phyloP scores from a whole-genome alignment of 2,797 vertebrate genomes.

The Propithecus deckenii region DNA sequence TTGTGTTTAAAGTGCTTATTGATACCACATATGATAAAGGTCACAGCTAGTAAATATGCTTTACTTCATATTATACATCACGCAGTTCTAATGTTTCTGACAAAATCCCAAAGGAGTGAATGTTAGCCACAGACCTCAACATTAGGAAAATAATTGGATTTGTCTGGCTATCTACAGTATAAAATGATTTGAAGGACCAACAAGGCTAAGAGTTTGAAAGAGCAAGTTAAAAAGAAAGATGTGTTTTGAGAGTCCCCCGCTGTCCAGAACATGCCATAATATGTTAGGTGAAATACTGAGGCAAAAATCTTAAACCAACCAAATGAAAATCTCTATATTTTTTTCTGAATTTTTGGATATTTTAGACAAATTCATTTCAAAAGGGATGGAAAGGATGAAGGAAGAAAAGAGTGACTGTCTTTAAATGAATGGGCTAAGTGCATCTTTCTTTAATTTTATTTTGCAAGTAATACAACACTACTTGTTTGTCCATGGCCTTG shows the following conservation, averaged over 20 bases:
- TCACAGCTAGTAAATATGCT: slow-evolving; percentile 5
- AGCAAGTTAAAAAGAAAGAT: background rate
- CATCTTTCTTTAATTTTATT: background rate
- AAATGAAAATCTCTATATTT: background rate
- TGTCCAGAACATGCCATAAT: background rate
- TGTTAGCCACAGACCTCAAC: background rate
- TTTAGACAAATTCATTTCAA: background rate
- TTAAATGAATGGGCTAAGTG: background rate
- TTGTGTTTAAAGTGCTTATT: slow-evolving; percentile 42
- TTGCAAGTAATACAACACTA: background rate
- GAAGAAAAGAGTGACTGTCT: background rate
- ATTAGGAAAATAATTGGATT: slow-evolving; percentile 48
- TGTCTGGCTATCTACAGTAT: background rate
- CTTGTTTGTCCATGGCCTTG: rapidly evolving
- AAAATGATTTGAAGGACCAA: slow-evolving; percentile 32
- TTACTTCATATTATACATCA: background rate
- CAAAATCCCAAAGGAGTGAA: background rate
- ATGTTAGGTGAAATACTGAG: background rate
- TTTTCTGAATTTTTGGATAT: background rate
- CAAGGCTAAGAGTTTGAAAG: background rate
- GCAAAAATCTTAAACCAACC: background rate
- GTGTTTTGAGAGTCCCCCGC: background rate
- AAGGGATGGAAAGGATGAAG: background rate
- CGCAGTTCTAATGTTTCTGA: slow-evolving; percentile 4
- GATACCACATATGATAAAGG: slow-evolving; percentile 40